phyloP scores from a whole-genome alignment of 2,888 invertebrate species.

The Pherbina coryleti region DNA sequence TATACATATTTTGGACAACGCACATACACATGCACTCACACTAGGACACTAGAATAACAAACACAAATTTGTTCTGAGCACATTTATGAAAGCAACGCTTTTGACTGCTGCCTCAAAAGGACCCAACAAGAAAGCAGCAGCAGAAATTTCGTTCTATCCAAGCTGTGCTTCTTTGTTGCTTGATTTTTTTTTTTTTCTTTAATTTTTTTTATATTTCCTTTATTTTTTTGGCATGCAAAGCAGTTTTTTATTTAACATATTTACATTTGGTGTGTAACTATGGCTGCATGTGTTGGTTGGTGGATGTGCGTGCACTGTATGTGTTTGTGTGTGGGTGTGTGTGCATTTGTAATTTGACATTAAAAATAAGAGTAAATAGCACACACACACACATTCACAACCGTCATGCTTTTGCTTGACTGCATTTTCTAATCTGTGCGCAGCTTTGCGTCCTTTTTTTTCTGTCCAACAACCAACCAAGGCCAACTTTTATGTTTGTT shows the following conservation, averaged over 20 bases:
- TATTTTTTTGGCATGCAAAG: conserved; percentile 6
- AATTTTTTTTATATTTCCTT: not conserved
- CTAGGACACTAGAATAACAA: not conserved
- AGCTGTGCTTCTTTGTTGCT: not conserved
- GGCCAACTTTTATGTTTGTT: too few relatives aligned
- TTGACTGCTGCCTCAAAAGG: not conserved
- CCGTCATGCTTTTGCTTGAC: too few relatives aligned
- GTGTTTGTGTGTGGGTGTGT: not conserved
- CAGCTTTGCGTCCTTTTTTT: too few relatives aligned
- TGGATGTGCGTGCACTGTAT: not conserved
- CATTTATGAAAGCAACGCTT: conserved; percentile 23
- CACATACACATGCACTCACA: not conserved
- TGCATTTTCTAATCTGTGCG: too few relatives aligned
- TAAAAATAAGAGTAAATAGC: not conserved
- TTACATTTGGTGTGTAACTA: not conserved
- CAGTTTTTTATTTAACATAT: conserved; percentile 22
- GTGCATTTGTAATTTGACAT: not conserved
- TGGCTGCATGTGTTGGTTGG: not conserved
- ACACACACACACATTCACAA: not conserved
- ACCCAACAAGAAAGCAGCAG: not conserved
- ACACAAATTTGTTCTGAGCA: conserved; percentile 13
- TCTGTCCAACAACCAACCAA: too few relatives aligned
- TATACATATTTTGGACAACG: too few relatives aligned
- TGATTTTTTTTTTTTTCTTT: not conserved
- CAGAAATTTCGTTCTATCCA: not conserved